These are phyloP conservation scores for Micromussa lordhowensis DNA, from an alignment of 92 coral and sea anemone genomes.

Conservation along the genomic window DNA sequence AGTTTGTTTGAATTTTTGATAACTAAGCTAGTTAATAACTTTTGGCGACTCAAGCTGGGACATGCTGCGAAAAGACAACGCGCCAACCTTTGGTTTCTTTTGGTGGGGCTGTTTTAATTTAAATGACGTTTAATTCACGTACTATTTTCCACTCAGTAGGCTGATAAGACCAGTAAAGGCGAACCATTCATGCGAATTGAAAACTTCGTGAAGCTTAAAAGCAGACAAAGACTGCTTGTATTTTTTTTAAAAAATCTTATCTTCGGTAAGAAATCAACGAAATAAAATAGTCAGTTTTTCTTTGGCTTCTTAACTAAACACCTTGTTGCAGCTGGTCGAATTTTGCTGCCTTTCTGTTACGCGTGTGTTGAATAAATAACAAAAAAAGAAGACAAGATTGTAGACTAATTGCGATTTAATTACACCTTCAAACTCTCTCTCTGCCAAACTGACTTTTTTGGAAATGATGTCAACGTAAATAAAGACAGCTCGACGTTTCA, in stretches of 20 bases:
- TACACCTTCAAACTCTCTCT: neutral
- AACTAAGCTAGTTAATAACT: neutral
- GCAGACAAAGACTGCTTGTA: neutral
- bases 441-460: constrained; percentile 11
- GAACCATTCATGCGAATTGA: neutral
- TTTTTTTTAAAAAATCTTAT: neutral
- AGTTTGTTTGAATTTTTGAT: constrained; percentile 3
- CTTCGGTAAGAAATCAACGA: neutral
- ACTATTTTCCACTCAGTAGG: constrained; percentile 20
- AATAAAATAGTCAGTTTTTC: neutral
- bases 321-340: constrained; percentile 11
- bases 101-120: constrained; percentile 6
- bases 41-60: constrained; percentile 20
- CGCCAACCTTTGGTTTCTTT: neutral
- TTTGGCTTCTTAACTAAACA: constrained; percentile 4
- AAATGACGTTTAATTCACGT: neutral
- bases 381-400: neutral
- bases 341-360: neutral
- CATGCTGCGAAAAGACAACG: constrained; percentile 3
- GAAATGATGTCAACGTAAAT: constrained; percentile 4
- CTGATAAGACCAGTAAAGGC: neutral
- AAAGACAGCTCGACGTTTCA: neutral
- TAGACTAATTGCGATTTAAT: constrained; percentile 16
- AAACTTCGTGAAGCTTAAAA: neutral
- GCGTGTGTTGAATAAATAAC: neutral